These are phyloP conservation scores for Callyntrura guangdongensis DNA, from an alignment of 2,888 invertebrate genomes.

Conservation along the genomic window DNA sequence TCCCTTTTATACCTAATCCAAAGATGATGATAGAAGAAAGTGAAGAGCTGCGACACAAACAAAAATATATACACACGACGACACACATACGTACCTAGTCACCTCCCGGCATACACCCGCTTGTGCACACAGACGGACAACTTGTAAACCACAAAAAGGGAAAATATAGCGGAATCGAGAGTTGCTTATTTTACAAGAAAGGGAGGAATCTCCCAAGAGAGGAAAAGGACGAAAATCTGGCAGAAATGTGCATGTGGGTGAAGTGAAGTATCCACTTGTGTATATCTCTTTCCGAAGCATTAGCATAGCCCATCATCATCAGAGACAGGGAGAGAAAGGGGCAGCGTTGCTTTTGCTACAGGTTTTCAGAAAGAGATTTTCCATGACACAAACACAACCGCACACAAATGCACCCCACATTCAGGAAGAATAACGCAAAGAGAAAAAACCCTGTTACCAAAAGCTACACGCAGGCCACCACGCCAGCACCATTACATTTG, in stretches of 20 bases:
- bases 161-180: neutral
- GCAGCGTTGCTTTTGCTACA: constrained; percentile 51
- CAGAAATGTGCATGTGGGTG: constrained; percentile 59
- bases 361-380: constrained; percentile 64
- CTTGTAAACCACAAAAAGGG: neutral
- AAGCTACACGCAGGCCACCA: constrained; percentile 28
- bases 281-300: constrained; percentile 60
- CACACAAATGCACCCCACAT: constrained; percentile 52
- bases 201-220: constrained; percentile 43
- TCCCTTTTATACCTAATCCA: constrained; percentile 5
- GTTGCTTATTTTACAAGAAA: constrained; percentile 33
- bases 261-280: constrained; percentile 72
- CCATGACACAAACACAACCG: constrained; percentile 64
- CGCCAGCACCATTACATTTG: constrained; percentile 14
- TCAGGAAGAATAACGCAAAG: neutral
- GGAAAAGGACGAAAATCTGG: constrained; percentile 68
- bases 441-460: constrained; percentile 19
- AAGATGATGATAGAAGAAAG: constrained; percentile 37
- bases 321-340: too few species aligned
- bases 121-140: constrained; percentile 24
- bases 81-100: neutral
- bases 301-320: constrained; percentile 62
- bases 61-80: constrained; percentile 30
- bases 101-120: too few species aligned
- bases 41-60: constrained; percentile 14